phyloP scores from a whole-genome alignment of 2,797 vertebrate species.

The Limnodromus scolopaceus region DNA sequence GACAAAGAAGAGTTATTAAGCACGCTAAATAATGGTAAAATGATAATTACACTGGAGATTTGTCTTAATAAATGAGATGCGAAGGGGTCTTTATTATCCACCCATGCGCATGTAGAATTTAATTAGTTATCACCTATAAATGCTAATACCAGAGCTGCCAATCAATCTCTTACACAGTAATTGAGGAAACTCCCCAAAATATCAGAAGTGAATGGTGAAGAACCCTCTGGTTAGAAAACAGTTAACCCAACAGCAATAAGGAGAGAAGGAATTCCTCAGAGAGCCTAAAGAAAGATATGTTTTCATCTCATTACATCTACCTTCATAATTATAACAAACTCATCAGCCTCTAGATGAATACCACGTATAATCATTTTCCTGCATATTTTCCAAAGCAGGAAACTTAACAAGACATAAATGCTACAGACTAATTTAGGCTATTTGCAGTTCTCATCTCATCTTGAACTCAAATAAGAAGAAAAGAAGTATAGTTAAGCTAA shows the following conservation, averaged over 20 bases:
- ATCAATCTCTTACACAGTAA: conserved; percentile 12
- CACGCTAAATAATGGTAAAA: conserved; percentile 51
- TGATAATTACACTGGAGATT: conserved; percentile 50
- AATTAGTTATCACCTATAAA: conserved; percentile 61
- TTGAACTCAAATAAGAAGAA: conserved; percentile 60
- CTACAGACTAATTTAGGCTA: conserved; percentile 81
- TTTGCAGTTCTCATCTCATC: conserved; percentile 79
- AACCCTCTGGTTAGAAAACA: conserved; percentile 74
- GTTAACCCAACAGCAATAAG: conserved; percentile 74
- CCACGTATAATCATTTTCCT: conserved; percentile 83
- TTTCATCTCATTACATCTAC: conserved; percentile 84
- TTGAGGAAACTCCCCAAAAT: conserved; percentile 21
- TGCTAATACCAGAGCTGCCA: conserved; percentile 44
- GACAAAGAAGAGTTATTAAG: conserved; percentile 9
- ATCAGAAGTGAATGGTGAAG: neutral
- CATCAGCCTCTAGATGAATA: conserved; percentile 82
- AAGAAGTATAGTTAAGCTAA: conserved; percentile 60
- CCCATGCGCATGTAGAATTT: conserved; percentile 12
- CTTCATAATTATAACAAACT: conserved; percentile 85
- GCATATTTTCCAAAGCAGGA: conserved; percentile 83
- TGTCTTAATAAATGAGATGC: conserved; percentile 50
- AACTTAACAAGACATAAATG: conserved; percentile 84
- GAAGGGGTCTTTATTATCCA: conserved; percentile 46
- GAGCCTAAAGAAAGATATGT: conserved; percentile 78
- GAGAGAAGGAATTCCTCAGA: conserved; percentile 75